These are phyloP conservation scores for Gastrophryne carolinensis DNA, from an alignment of 2,797 vertebrate species.

Conservation along the genomic window DNA sequence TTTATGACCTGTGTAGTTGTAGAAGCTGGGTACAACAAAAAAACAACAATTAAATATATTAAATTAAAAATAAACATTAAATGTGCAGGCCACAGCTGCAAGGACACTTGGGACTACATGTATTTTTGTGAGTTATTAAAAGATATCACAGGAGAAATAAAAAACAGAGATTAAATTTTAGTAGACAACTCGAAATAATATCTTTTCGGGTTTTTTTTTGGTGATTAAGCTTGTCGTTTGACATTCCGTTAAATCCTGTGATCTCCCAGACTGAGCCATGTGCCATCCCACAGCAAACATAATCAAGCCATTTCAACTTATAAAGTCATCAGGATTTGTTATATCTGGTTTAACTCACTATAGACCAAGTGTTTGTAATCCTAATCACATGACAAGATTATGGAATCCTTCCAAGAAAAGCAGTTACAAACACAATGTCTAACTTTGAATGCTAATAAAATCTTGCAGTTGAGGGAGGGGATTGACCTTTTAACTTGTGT, in stretches of 20 bases:
- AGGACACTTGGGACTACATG: too few species aligned
- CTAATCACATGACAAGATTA: constrained; percentile 44
- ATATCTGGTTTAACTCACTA: constrained; percentile 24
- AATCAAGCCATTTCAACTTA: constrained; percentile 20
- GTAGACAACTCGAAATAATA: background rate
- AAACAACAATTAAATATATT: too few species aligned
- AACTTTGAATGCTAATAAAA: constrained; percentile 54
- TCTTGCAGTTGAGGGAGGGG: constrained; percentile 51
- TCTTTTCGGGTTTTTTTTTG: background rate
- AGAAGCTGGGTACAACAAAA: too few species aligned
- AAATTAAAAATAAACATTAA: too few species aligned
- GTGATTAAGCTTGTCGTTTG: constrained; percentile 3
- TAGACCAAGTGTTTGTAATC: constrained; percentile 24
- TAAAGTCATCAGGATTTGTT: background rate
- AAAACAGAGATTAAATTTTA: background rate
- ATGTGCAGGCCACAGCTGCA: too few species aligned
- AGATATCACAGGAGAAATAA: background rate
- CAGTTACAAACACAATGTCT: constrained; percentile 31
- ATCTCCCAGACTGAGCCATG: constrained; percentile 16
- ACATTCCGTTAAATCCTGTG: background rate
- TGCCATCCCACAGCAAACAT: background rate
- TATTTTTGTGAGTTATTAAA: too few species aligned
- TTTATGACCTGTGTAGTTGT: too few species aligned
- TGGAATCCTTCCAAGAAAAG: constrained; percentile 37
- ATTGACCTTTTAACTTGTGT: constrained; percentile 64